phyloP scores from a whole-genome alignment of 2,888 invertebrate genomes.

The Synanthedon andrenaeformis region DNA sequence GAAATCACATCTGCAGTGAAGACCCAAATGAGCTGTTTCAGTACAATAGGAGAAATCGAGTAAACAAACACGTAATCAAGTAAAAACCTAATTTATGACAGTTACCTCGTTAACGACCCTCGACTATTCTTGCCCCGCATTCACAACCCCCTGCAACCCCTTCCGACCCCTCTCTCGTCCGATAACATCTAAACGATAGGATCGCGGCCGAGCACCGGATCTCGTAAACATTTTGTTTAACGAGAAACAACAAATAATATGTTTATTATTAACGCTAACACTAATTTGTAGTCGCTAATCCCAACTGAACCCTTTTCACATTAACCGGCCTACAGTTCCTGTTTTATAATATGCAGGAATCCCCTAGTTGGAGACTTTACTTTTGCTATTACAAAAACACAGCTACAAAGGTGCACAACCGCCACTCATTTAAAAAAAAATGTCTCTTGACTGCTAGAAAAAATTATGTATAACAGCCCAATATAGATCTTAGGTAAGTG shows the following conservation, averaged over 20 bases:
- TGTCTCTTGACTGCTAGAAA: no score
- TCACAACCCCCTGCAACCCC: not conserved
- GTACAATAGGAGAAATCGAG: no score
- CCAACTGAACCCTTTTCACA: not conserved
- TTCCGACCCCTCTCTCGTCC: not conserved
- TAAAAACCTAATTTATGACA: not conserved
- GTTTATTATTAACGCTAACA: not conserved
- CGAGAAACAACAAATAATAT: not conserved
- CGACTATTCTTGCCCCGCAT: not conserved
- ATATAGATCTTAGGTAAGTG: no score
- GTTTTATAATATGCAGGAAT: no score
- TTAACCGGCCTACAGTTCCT: no score
- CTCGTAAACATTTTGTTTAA: not conserved
- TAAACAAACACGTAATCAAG: not conserved
- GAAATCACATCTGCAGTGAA: no score
- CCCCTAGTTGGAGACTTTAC: no score
- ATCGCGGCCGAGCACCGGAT: not conserved
- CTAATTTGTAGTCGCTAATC: not conserved
- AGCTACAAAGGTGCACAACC: no score
- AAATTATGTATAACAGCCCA: no score
- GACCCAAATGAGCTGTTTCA: no score
- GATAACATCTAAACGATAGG: not conserved
- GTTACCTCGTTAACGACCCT: not conserved
- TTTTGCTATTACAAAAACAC: no score
- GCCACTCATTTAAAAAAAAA: no score